A percentile compares a stretch with the other conserved stretches of the same genome.
These are phyloP conservation scores for Artemia sp. DNA, from an alignment of 2,888 invertebrate species.

Conservation along the genomic window DNA sequence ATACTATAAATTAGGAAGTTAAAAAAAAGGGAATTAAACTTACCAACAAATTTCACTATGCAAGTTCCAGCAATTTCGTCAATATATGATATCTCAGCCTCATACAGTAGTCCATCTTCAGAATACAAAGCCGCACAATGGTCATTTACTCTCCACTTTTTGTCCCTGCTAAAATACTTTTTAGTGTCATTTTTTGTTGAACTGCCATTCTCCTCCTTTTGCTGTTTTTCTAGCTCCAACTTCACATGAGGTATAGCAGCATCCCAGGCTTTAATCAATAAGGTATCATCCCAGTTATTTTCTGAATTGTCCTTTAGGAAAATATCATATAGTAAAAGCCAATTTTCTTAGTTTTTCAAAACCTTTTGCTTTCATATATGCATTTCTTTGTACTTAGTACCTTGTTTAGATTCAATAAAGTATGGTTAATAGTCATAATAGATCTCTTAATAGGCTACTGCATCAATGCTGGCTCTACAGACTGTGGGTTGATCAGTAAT, in stretches of 20 bases:
- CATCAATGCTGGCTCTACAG: too few relatives aligned
- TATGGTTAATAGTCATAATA: too few relatives aligned
- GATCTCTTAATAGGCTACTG: too few relatives aligned
- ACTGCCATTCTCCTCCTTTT: not conserved
- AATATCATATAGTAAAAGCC: too few relatives aligned
- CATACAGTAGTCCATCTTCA: conserved; percentile 7
- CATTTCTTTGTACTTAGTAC: too few relatives aligned
- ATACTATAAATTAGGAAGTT: too few relatives aligned
- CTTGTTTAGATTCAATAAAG: too few relatives aligned
- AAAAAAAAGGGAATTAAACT: not conserved
- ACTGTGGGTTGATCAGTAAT: too few relatives aligned
- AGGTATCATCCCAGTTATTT: not conserved
- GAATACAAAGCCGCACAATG: not conserved
- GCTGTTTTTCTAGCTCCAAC: not conserved
- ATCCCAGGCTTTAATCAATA: conserved; percentile 11
- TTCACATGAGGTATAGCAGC: not conserved
- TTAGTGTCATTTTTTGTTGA: not conserved
- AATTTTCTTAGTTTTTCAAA: too few relatives aligned
- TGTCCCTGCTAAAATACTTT: not conserved
- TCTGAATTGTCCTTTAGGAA: not conserved
- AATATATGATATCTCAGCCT: not conserved
- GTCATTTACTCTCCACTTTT: not conserved
- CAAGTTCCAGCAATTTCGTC: not conserved
- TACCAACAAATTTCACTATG: conserved; percentile 14
- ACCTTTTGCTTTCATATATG: too few relatives aligned